Evolutionary conservation across 1,140 invertebrate species (phyloP).

Genomic region (Stegodyphus dumicola): DNA sequence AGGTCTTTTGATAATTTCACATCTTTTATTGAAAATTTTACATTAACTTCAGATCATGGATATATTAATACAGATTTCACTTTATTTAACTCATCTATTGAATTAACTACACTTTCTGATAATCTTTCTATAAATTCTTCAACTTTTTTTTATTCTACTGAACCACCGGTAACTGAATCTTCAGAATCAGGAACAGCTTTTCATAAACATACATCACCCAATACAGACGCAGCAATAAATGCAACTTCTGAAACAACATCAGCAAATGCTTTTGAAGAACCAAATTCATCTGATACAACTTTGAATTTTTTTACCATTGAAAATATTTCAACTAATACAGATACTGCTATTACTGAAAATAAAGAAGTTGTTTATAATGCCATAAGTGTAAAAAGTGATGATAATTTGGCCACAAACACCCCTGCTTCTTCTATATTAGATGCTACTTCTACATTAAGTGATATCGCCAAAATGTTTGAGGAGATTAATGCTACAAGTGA

Average conservation of each 20-base stretch:
- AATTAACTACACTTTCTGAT: not conserved
- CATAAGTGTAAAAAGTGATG: not conserved
- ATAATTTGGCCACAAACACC: not conserved
- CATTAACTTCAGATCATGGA: not conserved
- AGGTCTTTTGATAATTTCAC: constrained; percentile 26
- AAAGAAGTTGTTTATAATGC: too few relatives aligned
- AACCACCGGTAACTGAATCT: not conserved
- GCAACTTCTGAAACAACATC: not conserved
- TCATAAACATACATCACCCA: not conserved
- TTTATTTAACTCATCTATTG: not conserved
- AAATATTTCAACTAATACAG: not conserved
- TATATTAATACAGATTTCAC: not conserved
- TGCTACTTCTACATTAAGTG: not conserved
- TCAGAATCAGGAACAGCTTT: not conserved
- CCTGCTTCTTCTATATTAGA: not conserved
- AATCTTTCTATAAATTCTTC: not conserved
- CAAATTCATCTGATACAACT: not conserved
- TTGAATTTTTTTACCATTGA: not conserved
- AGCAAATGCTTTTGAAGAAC: not conserved
- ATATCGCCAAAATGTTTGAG: too few relatives aligned
- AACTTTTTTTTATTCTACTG: not conserved
- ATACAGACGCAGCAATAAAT: not conserved
- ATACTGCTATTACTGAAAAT: too few relatives aligned
- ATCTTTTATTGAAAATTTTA: not conserved
- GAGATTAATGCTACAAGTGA: too few relatives aligned